A percentile compares a stretch with the other conserved stretches of the same genome.
phyloP scores from a whole-genome alignment of 2,113 vertebrate genomes.

The Lasiurus borealis region DNA sequence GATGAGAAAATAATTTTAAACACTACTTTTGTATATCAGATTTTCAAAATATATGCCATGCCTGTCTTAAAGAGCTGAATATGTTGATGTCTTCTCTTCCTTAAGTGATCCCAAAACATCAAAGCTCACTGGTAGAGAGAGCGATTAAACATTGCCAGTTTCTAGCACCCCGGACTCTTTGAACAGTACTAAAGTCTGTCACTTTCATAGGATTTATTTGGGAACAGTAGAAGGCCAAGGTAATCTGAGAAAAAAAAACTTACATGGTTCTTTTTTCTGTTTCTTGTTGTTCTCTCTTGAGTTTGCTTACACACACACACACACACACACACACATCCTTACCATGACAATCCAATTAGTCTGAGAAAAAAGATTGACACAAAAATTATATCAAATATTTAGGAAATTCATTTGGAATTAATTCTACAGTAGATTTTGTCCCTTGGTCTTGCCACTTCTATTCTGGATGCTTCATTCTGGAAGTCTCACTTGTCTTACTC shows the following conservation, averaged over 20 bases:
- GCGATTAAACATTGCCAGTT: neutral
- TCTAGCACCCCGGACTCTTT: neutral
- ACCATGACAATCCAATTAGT: neutral
- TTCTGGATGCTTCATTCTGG: neutral
- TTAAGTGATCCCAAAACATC: neutral
- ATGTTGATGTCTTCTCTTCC: neutral
- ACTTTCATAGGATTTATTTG: neutral
- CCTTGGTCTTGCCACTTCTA: neutral
- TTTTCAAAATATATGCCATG: neutral
- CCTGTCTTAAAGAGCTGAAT: neutral
- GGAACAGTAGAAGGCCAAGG: neutral
- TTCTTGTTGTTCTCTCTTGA: neutral
- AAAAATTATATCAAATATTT: neutral
- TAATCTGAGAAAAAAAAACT: neutral
- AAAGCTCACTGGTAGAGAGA: neutral
- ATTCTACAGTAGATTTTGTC: neutral
- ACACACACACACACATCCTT: neutral
- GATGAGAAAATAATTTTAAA: slow-evolving; percentile 22
- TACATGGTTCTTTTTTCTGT: neutral
- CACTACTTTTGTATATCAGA: neutral
- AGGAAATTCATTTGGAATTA: neutral
- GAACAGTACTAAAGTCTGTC: neutral
- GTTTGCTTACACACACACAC: neutral
- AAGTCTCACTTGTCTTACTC: neutral
- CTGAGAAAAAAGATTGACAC: neutral